Conservation (phyloP, 2,113 vertebrate species). For the Psephotus haematonotus region DNA sequence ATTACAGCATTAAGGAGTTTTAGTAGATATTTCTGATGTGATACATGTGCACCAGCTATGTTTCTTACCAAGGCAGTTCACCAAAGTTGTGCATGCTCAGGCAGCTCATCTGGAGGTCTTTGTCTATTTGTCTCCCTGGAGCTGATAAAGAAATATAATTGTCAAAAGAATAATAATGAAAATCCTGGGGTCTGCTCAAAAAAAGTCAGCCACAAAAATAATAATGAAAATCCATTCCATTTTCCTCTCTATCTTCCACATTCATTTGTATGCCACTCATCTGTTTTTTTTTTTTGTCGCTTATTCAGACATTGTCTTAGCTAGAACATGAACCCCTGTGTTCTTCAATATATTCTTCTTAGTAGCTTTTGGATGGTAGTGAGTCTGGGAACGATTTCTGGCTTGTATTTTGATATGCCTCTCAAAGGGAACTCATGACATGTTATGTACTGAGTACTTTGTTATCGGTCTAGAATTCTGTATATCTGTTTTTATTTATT, state of each 20-base stretch:
- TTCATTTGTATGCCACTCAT: conserved; percentile 28
- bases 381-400: neutral
- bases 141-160: neutral
- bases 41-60: neutral
- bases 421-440: neutral
- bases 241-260: conserved; percentile 14
- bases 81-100: neutral
- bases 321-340: neutral
- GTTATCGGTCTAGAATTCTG: neutral
- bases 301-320: conserved; percentile 25
- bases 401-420: neutral
- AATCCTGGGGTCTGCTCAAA: neutral
- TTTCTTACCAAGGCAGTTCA: neutral
- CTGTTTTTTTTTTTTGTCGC: conserved; percentile 19
- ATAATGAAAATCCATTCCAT: conserved; percentile 6
- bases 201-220: neutral
- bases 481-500: neutral
- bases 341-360: neutral
- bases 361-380: neutral
- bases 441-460: neutral
- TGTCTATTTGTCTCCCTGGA: neutral
- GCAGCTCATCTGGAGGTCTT: neutral
- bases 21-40: neutral
- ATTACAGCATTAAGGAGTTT: neutral
- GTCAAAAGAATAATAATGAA: neutral